Percentiles rank a stretch among this genome's conserved stretches.
phyloP scores from a whole-genome alignment of 1,140 invertebrate species.

The Drosophila albomicans region DNA sequence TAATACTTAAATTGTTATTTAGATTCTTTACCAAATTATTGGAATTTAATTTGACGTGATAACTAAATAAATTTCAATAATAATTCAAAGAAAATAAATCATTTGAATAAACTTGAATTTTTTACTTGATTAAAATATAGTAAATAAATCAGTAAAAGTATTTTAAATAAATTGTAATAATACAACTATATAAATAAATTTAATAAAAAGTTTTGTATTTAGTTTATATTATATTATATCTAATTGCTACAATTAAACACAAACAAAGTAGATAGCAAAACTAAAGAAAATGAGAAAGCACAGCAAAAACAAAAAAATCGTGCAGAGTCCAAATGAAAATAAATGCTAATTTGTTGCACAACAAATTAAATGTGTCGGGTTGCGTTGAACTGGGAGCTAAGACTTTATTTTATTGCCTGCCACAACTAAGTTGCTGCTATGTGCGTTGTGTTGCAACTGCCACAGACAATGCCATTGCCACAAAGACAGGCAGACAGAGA shows the following conservation, averaged over 20 bases:
- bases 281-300: not conserved
- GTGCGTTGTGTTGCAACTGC: conserved; percentile 36
- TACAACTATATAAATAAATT: not conserved
- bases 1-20: too few species aligned
- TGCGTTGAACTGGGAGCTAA: conserved; percentile 57
- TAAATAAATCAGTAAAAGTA: too few species aligned
- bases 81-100: too few species aligned
- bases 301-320: not conserved
- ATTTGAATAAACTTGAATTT: too few species aligned
- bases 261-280: conserved; percentile 53
- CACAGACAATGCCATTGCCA: conserved; percentile 5
- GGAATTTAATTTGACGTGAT: too few species aligned
- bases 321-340: conserved; percentile 72
- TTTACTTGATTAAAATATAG: too few species aligned
- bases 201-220: conserved; percentile 12
- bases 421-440: conserved; percentile 73
- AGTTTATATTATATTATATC: not conserved
- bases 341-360: conserved; percentile 82
- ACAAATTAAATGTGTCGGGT: conserved; percentile 75
- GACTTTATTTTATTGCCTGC: conserved; percentile 80
- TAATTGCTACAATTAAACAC: conserved; percentile 67
- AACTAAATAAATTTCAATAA: too few species aligned
- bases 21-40: too few species aligned
- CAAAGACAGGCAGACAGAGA: not conserved
- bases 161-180: not conserved